phyloP scores from a whole-genome alignment of 2,797 vertebrate genomes.

The Pogoniulus pusillus region DNA sequence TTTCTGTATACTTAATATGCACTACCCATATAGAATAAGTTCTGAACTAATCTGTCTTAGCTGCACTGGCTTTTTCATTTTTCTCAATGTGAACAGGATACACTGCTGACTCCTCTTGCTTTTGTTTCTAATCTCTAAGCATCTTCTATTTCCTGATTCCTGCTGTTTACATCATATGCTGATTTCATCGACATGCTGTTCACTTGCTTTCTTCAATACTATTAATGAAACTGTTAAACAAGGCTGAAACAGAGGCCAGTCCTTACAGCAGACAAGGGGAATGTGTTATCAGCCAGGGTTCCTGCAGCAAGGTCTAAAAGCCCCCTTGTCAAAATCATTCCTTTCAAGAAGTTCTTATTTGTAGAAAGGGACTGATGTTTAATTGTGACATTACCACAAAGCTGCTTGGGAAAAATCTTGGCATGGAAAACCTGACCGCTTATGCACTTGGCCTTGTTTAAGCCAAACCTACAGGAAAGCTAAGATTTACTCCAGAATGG shows the following conservation, averaged over 20 bases:
- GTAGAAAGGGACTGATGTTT: constrained; percentile 22
- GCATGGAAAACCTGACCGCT: neutral
- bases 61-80: neutral
- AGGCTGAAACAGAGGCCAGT: constrained; percentile 21
- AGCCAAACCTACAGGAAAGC: neutral
- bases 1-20: neutral
- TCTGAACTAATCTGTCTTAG: neutral
- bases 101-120: constrained; percentile 14
- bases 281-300: constrained; percentile 5
- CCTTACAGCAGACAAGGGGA: neutral
- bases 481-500: neutral
- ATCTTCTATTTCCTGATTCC: constrained; percentile 51
- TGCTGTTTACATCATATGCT: constrained; percentile 64
- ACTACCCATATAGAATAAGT: neutral
- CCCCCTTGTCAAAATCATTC: neutral
- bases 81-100: constrained; percentile 8
- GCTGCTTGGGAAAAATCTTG: neutral
- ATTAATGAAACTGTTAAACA: constrained; percentile 64
- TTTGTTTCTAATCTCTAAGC: constrained; percentile 33
- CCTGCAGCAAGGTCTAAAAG: constrained; percentile 5
- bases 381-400: constrained; percentile 19
- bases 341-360: constrained; percentile 24
- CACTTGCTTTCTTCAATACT: constrained; percentile 47
- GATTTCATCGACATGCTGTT: constrained; percentile 61
- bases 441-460: neutral